These are phyloP conservation scores for Triplophysa rosa DNA, from an alignment of 2,113 vertebrate genomes.

Conservation along the genomic window DNA sequence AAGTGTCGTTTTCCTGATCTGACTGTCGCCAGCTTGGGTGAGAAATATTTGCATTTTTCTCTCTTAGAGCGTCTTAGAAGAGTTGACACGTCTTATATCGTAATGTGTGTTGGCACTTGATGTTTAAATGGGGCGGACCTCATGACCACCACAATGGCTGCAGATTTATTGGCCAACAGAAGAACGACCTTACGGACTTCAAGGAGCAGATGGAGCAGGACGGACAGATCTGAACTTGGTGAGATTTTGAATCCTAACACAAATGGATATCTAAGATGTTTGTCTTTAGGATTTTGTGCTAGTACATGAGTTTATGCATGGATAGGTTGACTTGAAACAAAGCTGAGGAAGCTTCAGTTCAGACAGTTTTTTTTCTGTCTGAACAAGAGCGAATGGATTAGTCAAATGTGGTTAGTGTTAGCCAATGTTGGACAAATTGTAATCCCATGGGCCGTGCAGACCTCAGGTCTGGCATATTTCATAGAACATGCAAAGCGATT, in stretches of 20 bases:
- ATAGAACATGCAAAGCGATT: background rate
- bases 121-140: background rate
- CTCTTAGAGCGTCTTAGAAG: conserved; percentile 26
- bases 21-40: background rate
- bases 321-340: too few species aligned
- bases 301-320: too few species aligned
- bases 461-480: background rate
- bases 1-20: background rate
- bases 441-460: background rate
- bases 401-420: background rate
- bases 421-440: background rate
- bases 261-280: conserved; percentile 10
- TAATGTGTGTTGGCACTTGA: background rate
- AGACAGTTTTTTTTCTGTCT: too few species aligned
- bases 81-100: background rate
- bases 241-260: background rate
- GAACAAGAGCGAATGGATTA: too few species aligned
- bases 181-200: conserved; percentile 50
- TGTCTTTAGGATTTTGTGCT: background rate
- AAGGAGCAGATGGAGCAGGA: conserved; percentile 48
- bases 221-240: background rate
- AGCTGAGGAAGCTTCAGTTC: too few species aligned
- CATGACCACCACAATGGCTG: conserved; percentile 48
- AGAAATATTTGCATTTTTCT: conserved; percentile 53
- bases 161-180: conserved; percentile 40